These are phyloP conservation scores for Noctilio leporinus DNA, from an alignment of 2,113 vertebrate species.

Conservation along the genomic window DNA sequence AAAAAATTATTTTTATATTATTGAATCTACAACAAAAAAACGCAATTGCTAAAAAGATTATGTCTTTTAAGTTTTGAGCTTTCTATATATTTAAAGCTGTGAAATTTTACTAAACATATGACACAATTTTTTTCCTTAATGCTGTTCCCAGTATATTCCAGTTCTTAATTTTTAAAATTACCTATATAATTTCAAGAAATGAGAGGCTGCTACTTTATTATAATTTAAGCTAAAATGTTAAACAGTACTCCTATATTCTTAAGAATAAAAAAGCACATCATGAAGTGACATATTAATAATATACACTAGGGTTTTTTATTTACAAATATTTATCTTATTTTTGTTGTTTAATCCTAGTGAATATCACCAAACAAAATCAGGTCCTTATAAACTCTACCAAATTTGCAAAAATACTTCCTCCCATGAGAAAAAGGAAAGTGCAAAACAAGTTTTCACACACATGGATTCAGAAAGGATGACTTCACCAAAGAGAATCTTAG, in stretches of 20 bases:
- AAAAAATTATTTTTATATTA: background rate
- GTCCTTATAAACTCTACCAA: conserved; percentile 35
- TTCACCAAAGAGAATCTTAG: conserved; percentile 24
- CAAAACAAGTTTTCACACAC: background rate
- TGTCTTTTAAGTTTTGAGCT: background rate
- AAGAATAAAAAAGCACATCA: background rate
- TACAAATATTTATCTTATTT: background rate
- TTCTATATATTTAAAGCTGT: background rate
- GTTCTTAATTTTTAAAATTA: background rate
- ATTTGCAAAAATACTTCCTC: conserved; percentile 3
- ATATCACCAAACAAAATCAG: conserved; percentile 34
- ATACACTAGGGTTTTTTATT: background rate
- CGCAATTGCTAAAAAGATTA: background rate
- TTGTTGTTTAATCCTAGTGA: background rate
- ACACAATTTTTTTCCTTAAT: background rate
- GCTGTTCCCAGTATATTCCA: background rate
- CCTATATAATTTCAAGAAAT: conserved; percentile 9
- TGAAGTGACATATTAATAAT: background rate
- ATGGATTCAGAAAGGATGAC: background rate
- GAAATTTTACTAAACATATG: background rate
- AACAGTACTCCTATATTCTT: background rate
- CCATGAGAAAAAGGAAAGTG: background rate
- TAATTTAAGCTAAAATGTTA: background rate
- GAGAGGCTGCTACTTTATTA: background rate
- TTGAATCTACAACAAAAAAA: background rate